These are phyloP conservation scores for Volucella inflata DNA, from an alignment of 2,888 invertebrate species.

Conservation along the genomic window DNA sequence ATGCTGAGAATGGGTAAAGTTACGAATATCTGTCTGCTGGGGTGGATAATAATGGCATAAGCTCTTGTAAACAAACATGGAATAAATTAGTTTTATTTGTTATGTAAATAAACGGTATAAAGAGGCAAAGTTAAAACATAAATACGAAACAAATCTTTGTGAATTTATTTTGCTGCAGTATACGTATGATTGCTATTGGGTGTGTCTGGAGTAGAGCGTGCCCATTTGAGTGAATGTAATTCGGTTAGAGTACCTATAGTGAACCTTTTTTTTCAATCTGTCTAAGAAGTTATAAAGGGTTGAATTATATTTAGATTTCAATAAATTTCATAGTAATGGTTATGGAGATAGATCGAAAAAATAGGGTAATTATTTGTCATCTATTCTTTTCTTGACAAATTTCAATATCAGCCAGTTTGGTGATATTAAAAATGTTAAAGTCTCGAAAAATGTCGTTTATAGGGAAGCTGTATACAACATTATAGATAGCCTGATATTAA, in stretches of 20 bases:
- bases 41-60: slow-evolving; percentile 54
- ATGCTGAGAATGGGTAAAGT: background rate
- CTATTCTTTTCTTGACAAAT: too few relatives aligned
- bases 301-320: too few relatives aligned
- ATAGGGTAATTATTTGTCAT: too few relatives aligned
- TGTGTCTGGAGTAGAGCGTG: slow-evolving; percentile 9
- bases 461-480: too few relatives aligned
- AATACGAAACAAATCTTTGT: slow-evolving; percentile 7
- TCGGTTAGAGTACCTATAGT: background rate
- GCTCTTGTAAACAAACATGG: slow-evolving; percentile 60
- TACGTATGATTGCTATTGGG: background rate
- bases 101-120: slow-evolving; percentile 41
- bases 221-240: background rate
- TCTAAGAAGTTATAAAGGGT: too few relatives aligned
- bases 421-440: too few relatives aligned
- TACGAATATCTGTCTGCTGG: slow-evolving; percentile 13
- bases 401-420: too few relatives aligned
- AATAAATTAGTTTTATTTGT: slow-evolving; percentile 60
- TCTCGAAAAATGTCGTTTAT: too few relatives aligned
- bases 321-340: too few relatives aligned
- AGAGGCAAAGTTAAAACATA: background rate
- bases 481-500: too few relatives aligned
- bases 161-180: slow-evolving; percentile 1
- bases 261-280: background rate
- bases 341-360: too few relatives aligned